phyloP scores from a whole-genome alignment of 2,888 invertebrate genomes.

The Cephus spinipes region DNA sequence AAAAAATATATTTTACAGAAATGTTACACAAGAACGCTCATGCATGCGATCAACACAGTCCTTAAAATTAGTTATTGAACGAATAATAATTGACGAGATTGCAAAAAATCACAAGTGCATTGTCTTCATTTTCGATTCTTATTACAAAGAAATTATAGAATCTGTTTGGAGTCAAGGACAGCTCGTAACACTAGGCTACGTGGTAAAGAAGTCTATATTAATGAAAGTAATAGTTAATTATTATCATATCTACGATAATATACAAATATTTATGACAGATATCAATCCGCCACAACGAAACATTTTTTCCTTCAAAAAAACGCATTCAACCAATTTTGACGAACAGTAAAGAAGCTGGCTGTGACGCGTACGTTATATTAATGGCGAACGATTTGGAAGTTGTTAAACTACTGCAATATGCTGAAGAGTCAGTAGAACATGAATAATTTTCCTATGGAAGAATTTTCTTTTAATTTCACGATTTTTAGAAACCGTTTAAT shows the following conservation, averaged over 20 bases:
- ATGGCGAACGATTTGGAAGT: slow-evolving; percentile 80
- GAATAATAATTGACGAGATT: slow-evolving; percentile 47
- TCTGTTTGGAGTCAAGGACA: slow-evolving; percentile 22
- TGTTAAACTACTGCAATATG: slow-evolving; percentile 75
- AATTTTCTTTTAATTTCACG: not conserved
- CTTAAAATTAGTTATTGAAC: slow-evolving; percentile 44
- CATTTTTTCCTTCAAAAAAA: slow-evolving; percentile 45
- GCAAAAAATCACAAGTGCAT: slow-evolving; percentile 46
- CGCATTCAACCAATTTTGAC: slow-evolving; percentile 38
- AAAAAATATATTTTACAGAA: not conserved
- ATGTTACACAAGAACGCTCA: not conserved
- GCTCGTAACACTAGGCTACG: slow-evolving; percentile 9
- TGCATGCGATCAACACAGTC: slow-evolving; percentile 22
- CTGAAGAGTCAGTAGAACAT: slow-evolving; percentile 71
- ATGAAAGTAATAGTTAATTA: slow-evolving; percentile 2
- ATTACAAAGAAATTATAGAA: slow-evolving; percentile 47
- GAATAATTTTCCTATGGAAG: not conserved
- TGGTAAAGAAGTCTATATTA: not conserved
- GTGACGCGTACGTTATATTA: slow-evolving; percentile 78
- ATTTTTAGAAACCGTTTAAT: slow-evolving; percentile 74
- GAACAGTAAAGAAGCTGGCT: slow-evolving; percentile 71
- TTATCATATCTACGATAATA: not conserved
- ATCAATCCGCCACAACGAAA: slow-evolving; percentile 50
- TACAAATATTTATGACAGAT: slow-evolving; percentile 38
- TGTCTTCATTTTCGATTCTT: slow-evolving; percentile 53